Percentiles rank a stretch among this genome's conserved stretches.
phyloP scores from a whole-genome alignment of 2,797 vertebrate genomes.

The Tolypeutes matacus region DNA sequence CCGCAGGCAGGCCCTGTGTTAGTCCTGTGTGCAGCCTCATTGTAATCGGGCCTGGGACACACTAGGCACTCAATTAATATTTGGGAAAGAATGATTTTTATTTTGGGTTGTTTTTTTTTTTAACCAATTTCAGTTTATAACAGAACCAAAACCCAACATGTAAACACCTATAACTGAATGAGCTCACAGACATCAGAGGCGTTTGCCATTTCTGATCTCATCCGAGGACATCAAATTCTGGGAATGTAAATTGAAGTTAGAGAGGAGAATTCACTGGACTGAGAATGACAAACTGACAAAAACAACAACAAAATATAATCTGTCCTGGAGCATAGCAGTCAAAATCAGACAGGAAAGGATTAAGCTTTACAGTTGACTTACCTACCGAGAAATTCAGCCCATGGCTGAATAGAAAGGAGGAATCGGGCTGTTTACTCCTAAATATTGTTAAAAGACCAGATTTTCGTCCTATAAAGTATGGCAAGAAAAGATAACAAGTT shows the following conservation, averaged over 20 bases:
- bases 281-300: constrained; percentile 57
- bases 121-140: constrained; percentile 56
- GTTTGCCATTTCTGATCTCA: constrained; percentile 55
- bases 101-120: neutral
- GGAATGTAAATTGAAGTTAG: constrained; percentile 30
- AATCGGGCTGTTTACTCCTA: constrained; percentile 26
- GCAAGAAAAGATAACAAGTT: constrained; percentile 78
- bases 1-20: fast-evolving
- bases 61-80: neutral
- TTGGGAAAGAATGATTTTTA: neutral
- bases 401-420: neutral
- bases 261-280: constrained; percentile 52
- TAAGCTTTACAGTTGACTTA: constrained; percentile 63
- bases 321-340: constrained; percentile 54
- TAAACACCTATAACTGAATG: neutral
- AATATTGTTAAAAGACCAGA: constrained; percentile 66
- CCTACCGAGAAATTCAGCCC: constrained; percentile 61
- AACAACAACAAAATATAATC: constrained; percentile 54
- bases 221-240: constrained; percentile 21
- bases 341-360: constrained; percentile 64
- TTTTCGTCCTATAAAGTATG: constrained; percentile 71
- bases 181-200: constrained; percentile 33
- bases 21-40: neutral
- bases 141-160: constrained; percentile 28
- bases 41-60: neutral